Conservation (phyloP, 2,797 vertebrate species). For the Malacoctenus gilli region DNA sequence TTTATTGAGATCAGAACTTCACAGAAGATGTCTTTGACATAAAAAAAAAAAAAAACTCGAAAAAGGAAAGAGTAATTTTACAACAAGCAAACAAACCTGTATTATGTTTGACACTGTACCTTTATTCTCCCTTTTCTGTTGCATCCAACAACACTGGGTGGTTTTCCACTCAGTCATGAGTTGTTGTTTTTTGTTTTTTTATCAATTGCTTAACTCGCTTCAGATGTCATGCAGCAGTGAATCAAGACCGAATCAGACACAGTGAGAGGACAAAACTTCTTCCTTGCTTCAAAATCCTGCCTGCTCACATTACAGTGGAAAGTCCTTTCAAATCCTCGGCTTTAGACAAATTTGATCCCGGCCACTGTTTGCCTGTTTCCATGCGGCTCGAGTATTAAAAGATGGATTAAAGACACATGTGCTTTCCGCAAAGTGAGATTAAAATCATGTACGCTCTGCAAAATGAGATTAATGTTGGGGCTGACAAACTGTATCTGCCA, state of each 20-base stretch:
- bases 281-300: not conserved
- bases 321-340: conserved; percentile 5
- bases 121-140: too few relatives aligned
- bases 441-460: conserved; percentile 26
- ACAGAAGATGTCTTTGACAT: too few relatives aligned
- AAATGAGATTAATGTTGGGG: conserved; percentile 33
- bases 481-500: conserved; percentile 15
- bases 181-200: too few relatives aligned
- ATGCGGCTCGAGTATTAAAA: conserved; percentile 8
- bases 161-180: too few relatives aligned
- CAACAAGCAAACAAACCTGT: too few relatives aligned
- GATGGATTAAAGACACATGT: conserved; percentile 37
- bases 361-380: conserved; percentile 2
- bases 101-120: too few relatives aligned
- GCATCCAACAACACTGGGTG: too few relatives aligned
- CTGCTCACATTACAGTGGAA: not conserved
- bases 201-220: too few relatives aligned
- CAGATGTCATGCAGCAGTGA: conserved; percentile 7
- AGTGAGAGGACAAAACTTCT: not conserved
- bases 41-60: too few relatives aligned
- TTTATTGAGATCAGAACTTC: too few relatives aligned
- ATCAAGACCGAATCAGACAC: not conserved
- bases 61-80: too few relatives aligned
- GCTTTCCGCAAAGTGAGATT: conserved; percentile 23
- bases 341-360: not conserved